Base-by-base conservation (phyloP, 2,888 invertebrate genomes). In the Caenorhabditis sp. region DNA sequence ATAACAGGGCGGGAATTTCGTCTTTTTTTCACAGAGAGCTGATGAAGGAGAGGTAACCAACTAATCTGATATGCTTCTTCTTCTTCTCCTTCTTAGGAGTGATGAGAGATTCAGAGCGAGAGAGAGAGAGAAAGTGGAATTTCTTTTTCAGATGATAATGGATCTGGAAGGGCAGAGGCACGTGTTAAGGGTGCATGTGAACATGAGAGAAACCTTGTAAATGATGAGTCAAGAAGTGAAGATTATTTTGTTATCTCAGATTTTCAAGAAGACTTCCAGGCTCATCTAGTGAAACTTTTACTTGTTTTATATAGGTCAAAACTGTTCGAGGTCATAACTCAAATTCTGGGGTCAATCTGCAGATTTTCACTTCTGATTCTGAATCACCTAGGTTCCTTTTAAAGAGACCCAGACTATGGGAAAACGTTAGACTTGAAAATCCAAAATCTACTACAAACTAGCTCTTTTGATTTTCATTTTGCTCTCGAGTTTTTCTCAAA, bases 31-130 rank as follows among this genome's bases (percentile, higher is more conserved):
- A n/a, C 24, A 16, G 44, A 44, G 47, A 49, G 68, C 41, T 54
- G 66, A 49, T 12, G 56, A 54, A 54, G 54, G 22, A 31, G 56
- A 73, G 73, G 61, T 68, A 79, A 63, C 72, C 49, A 38, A 54
- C 69, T 77, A 69, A 75, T 75, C 75, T 76, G 61, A 59, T 51
- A 69, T 59, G 38, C 54, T 79, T 59, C 47, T 63, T 70, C 63
- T 26, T 63, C 26, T 61, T 63, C 6, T 38, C 58, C 31, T 22
- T 31, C n/a, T n/a, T n/a, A n/a, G 68, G 31, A 64, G 70, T 63
- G 70, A 38, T 22, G 47, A 69, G 63, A 70, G 64, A 72, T 61
- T 41, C 56, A 63, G 63, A 82, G 73, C 72, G 26, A 41, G 44
- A 22, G 24, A 44, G 38, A 63, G 56, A 77, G 72, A 72, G 24